Base-by-base conservation (phyloP, 2,888 invertebrate genomes). In the Nephrotoma appendiculata region DNA sequence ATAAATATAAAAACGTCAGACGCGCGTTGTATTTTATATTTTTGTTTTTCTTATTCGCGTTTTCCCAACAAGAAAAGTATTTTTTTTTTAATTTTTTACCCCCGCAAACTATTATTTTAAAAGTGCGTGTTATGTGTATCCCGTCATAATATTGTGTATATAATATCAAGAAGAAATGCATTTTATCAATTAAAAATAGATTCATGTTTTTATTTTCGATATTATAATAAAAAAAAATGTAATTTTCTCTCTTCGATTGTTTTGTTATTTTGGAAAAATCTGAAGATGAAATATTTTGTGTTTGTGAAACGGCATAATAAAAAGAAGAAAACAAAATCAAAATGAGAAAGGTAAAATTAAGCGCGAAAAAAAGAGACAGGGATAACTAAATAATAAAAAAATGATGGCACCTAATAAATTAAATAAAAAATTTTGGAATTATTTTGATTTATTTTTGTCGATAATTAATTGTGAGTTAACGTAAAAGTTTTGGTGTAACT, bases 1-100 rank as follows among this genome's bases (percentile, higher is more conserved):
- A 71, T 71, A 71, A 71, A 71, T 71, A 48, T 48, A 84, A 84
- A 84, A 84, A 84, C 84, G 84, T 84, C 84, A 84, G 86, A 86
- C 86, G 86, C 86, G 86, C 86, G 44, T 86, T 86, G 45, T 42
- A 84, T 84, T 84, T 71, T 71, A 31, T 42, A 84, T 84, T 84
- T 71, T 71, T 71, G 71, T 71, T 71, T 71, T 71, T 71, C 71
- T 71, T 11, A 71, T 71, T 71, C 11, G 71, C 71, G 71, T 71
- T 71, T 71, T 71, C 9, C 71, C 71, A 9, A 71, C 6, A 19
- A 71, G 3, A 71, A 71, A 71, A 31, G 31, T 31, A 31, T 31
- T 31, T 31, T 31, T 31, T n/a, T 31, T 31, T 31, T 31, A 31
- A 43, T 84, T 71, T 86, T 86, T 86, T 86, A 86, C 86, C 52